Percentiles rank a stretch among this genome's conserved stretches.
Evolutionary conservation across 2,888 invertebrate genomes (phyloP).

Genomic region (Lasioglossum figueresi): DNA sequence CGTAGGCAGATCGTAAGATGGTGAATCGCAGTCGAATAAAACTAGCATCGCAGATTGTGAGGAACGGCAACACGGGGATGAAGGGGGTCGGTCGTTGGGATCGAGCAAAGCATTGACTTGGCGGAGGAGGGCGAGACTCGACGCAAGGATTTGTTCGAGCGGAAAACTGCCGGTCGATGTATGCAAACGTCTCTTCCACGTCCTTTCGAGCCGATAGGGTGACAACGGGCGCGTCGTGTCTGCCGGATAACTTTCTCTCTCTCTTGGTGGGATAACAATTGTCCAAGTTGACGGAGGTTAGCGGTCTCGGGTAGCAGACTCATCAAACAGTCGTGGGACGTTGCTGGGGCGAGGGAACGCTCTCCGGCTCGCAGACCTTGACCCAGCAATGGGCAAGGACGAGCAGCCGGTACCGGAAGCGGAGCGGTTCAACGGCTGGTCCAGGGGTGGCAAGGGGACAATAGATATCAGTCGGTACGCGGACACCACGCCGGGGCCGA

Average conservation of each 20-base stretch:
- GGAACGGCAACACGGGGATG: slow-evolving; percentile 15
- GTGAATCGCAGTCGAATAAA: slow-evolving; percentile 48
- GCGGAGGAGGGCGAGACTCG: slow-evolving; percentile 48
- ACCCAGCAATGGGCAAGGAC: slow-evolving; percentile 69
- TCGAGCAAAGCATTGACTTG: slow-evolving; percentile 67
- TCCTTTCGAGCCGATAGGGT: slow-evolving; percentile 81
- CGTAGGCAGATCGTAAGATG: slow-evolving; percentile 62
- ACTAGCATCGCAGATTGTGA: slow-evolving; percentile 10
- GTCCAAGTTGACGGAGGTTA: slow-evolving; percentile 41
- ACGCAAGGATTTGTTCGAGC: slow-evolving; percentile 81
- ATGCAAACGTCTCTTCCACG: slow-evolving; percentile 82
- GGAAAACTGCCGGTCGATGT: slow-evolving; percentile 83
- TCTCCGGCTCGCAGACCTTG: slow-evolving; percentile 62
- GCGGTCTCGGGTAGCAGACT: slow-evolving; percentile 10
- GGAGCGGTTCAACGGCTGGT: slow-evolving; percentile 62
- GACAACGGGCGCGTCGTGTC: slow-evolving; percentile 81
- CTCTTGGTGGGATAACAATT: slow-evolving; percentile 58
- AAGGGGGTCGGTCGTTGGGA: slow-evolving; percentile 28
- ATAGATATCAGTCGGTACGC: slow-evolving; percentile 79
- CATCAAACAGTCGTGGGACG: slow-evolving; percentile 30
- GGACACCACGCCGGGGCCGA: slow-evolving; percentile 72
- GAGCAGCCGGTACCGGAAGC: slow-evolving; percentile 57
- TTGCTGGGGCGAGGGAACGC: slow-evolving; percentile 4
- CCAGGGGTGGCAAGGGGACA: slow-evolving; percentile 74
- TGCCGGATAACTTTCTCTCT: slow-evolving; percentile 2